These are phyloP conservation scores for Heteromurus nitidus DNA, from an alignment of 2,888 invertebrate genomes.

Conservation along the genomic window DNA sequence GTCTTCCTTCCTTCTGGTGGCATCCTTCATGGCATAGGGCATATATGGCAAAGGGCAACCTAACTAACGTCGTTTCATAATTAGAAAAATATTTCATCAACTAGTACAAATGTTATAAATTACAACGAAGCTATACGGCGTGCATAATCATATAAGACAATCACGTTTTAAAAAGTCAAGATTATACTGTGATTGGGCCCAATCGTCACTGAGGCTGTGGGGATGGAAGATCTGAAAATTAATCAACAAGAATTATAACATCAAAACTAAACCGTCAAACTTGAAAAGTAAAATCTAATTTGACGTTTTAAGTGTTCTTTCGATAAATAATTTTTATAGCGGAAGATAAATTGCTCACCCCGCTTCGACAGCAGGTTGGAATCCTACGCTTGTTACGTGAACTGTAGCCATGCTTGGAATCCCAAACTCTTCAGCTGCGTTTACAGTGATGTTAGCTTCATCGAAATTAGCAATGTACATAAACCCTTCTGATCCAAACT, in stretches of 20 bases:
- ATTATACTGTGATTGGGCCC: conserved; percentile 57
- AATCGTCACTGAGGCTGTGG: conserved; percentile 41
- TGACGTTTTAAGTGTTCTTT: not conserved
- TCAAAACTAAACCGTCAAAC: conserved; percentile 1
- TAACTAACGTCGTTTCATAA: too few species aligned
- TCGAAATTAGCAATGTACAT: conserved; percentile 38
- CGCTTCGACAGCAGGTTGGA: conserved; percentile 28
- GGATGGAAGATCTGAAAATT: conserved; percentile 49
- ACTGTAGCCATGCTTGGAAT: conserved; percentile 32
- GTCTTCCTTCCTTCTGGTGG: not conserved
- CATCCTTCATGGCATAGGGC: not conserved
- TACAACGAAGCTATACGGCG: not conserved
- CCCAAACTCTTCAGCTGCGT: conserved; percentile 35
- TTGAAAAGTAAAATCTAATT: not conserved
- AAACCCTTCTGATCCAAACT: conserved; percentile 37
- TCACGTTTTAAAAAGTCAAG: conserved; percentile 19
- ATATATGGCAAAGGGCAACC: too few species aligned
- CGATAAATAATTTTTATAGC: too few species aligned
- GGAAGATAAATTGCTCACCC: conserved; percentile 30
- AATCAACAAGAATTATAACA: not conserved
- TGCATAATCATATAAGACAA: too few species aligned
- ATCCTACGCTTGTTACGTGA: conserved; percentile 39
- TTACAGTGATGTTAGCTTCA: conserved; percentile 12
- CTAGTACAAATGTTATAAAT: not conserved
- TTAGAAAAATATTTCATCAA: too few species aligned